phyloP scores from a whole-genome alignment of 2,888 invertebrate genomes.

The Drosophila tripunctata region DNA sequence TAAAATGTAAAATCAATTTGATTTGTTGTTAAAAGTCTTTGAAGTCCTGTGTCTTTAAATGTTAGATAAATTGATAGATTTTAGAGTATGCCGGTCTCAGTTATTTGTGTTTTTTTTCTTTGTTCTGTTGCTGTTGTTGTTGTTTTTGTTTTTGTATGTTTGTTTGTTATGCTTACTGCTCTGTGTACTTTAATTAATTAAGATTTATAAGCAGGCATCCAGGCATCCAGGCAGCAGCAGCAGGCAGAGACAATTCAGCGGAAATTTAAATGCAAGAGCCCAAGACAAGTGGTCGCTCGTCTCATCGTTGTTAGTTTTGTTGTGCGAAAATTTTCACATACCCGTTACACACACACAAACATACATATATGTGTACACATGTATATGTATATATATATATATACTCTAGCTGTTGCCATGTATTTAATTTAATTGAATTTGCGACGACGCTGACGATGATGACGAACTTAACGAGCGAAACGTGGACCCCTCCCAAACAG shows the following conservation, averaged over 20 bases:
- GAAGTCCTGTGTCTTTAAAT: too few relatives aligned
- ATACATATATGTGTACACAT: not conserved
- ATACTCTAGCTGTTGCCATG: conserved; percentile 63
- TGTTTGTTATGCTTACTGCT: conserved; percentile 16
- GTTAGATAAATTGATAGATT: not conserved
- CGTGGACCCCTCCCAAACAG: conserved; percentile 45
- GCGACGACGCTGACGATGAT: conserved; percentile 58
- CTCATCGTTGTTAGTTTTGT: conserved; percentile 32
- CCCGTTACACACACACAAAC: not conserved
- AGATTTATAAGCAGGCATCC: conserved; percentile 71
- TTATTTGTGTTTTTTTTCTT: too few relatives aligned
- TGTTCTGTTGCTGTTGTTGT: too few relatives aligned
- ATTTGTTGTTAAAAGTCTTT: too few relatives aligned
- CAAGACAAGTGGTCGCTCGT: conserved; percentile 58
- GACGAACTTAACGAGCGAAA: conserved; percentile 73
- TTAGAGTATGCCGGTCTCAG: not conserved
- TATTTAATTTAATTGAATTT: conserved; percentile 80
- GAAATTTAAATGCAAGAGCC: conserved; percentile 74
- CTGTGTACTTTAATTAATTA: conserved; percentile 78
- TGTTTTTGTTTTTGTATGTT: not conserved
- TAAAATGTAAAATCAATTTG: too few relatives aligned
- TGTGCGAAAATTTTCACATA: conserved; percentile 68
- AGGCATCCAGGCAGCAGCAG: conserved; percentile 23
- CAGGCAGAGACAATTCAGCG: conserved; percentile 59
- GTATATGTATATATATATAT: conserved; percentile 3